Evolutionary conservation across 2,888 invertebrate genomes (phyloP).

Genomic region (Yponomeuta malinellus): DNA sequence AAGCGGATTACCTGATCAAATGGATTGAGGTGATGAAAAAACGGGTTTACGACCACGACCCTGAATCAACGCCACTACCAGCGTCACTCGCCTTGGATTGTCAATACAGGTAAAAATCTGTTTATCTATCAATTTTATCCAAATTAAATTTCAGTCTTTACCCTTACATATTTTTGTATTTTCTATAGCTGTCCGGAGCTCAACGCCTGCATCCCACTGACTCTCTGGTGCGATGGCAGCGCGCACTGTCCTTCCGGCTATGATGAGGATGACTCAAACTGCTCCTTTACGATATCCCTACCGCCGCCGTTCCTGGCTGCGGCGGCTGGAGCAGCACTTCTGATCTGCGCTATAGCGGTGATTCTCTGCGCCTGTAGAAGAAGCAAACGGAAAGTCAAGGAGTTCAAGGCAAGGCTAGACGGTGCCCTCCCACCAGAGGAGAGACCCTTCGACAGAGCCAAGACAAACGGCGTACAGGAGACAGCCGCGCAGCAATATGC

Average conservation of each 20-base stretch:
- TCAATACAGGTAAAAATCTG: slow-evolving; percentile 77
- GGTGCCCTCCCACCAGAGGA: slow-evolving; percentile 76
- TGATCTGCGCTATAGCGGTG: slow-evolving; percentile 74
- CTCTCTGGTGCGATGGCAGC: slow-evolving; percentile 87
- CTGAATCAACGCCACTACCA: slow-evolving; percentile 67
- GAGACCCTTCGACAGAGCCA: slow-evolving; percentile 77
- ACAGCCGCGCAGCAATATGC: slow-evolving; percentile 56
- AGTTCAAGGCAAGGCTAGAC: slow-evolving; percentile 76
- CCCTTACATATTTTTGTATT: neutral
- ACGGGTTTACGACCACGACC: slow-evolving; percentile 65
- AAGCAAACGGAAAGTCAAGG: slow-evolving; percentile 75
- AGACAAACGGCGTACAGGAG: slow-evolving; percentile 65
- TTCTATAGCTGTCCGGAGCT: slow-evolving; percentile 84
- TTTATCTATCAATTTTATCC: slow-evolving; percentile 1
- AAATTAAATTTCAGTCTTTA: slow-evolving; percentile 14
- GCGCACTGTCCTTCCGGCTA: slow-evolving; percentile 88
- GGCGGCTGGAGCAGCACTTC: slow-evolving; percentile 78
- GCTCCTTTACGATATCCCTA: slow-evolving; percentile 81
- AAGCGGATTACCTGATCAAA: slow-evolving; percentile 83
- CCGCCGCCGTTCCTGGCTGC: slow-evolving; percentile 81
- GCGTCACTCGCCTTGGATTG: slow-evolving; percentile 77
- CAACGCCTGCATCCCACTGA: slow-evolving; percentile 86
- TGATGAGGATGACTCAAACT: slow-evolving; percentile 86
- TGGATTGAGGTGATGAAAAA: slow-evolving; percentile 88
- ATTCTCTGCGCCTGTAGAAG: slow-evolving; percentile 78